Evolutionary conservation across 2,797 vertebrate genomes (phyloP).

Genomic region (Ambastaia sidthimunki): DNA sequence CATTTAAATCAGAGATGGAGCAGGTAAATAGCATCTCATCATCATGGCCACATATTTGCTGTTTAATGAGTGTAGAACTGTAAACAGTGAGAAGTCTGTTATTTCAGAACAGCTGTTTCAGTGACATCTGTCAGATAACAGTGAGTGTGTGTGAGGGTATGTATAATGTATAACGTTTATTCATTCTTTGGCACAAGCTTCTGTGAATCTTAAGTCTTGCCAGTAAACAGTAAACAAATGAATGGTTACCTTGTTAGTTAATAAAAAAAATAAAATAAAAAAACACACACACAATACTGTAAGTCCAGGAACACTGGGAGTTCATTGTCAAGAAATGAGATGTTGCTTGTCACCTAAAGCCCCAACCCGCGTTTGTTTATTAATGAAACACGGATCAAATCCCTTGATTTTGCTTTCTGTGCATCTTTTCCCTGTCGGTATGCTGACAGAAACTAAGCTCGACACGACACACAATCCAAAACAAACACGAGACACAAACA

Average conservation of each 20-base stretch:
- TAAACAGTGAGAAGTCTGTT: no score
- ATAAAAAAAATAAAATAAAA: no score
- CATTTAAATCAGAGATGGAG: not conserved
- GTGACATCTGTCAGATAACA: no score
- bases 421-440: constrained; percentile 2
- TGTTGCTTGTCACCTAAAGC: constrained; percentile 30
- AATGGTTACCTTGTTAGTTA: constrained; percentile 20
- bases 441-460: constrained; percentile 19
- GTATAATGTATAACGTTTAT: no score
- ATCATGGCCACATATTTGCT: no score
- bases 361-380: constrained; percentile 9
- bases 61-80: no score
- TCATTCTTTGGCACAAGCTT: no score
- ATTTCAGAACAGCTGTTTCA: no score
- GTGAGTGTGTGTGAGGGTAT: no score
- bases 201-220: no score
- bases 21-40: no score
- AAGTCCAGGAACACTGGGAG: constrained; percentile 29
- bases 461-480: constrained; percentile 25
- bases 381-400: constrained; percentile 39
- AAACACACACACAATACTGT: not conserved
- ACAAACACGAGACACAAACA: constrained; percentile 28
- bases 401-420: constrained; percentile 5
- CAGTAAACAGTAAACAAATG: no score
- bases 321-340: constrained; percentile 7